These are phyloP conservation scores for Chloroceryle inda DNA, from an alignment of 2,797 vertebrate genomes.

Conservation along the genomic window DNA sequence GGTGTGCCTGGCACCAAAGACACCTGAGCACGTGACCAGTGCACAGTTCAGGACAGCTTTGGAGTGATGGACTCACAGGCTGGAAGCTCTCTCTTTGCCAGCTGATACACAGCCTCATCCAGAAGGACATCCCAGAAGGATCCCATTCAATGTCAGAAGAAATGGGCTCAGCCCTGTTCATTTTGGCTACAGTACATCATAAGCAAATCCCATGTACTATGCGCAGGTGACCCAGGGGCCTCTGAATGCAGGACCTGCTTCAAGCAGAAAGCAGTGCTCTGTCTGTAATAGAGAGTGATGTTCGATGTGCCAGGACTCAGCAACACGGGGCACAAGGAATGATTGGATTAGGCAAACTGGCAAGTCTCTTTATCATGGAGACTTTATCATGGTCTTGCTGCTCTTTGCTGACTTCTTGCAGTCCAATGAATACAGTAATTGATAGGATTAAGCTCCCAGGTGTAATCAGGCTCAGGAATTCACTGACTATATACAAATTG, in stretches of 20 bases:
- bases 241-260: neutral
- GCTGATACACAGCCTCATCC: neutral
- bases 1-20: fast-evolving
- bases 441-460: neutral
- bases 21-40: fast-evolving
- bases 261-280: neutral
- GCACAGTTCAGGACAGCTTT: neutral
- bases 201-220: fast-evolving
- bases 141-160: neutral
- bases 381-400: neutral
- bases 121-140: neutral
- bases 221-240: neutral
- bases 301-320: neutral
- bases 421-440: neutral
- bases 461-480: neutral
- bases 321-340: no score
- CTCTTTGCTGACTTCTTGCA: neutral
- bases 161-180: neutral
- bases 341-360: neutral
- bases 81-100: neutral
- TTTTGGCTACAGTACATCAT: neutral
- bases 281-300: neutral
- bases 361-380: fast-evolving
- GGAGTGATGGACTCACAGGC: neutral
- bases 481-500: neutral